Evolutionary conservation across 2,113 vertebrate genomes (phyloP).

Genomic region (Archocentrus centrarchus): DNA sequence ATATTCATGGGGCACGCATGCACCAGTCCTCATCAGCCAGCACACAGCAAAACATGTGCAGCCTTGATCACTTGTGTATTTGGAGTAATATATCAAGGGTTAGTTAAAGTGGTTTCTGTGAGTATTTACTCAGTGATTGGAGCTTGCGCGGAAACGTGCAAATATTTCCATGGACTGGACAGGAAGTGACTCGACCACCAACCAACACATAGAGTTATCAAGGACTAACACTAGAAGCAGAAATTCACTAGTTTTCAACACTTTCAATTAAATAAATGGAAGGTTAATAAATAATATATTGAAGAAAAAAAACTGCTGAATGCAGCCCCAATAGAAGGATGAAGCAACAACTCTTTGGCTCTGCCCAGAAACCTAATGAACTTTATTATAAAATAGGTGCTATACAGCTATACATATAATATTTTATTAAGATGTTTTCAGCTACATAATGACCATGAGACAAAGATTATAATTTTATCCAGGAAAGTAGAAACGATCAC

Average conservation of each 20-base stretch:
- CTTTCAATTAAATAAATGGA: not conserved
- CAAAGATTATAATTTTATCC: not conserved
- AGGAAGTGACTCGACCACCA: conserved; percentile 44
- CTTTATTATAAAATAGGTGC: not conserved
- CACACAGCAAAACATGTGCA: conserved; percentile 7
- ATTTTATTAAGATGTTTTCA: not conserved
- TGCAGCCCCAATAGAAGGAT: not conserved
- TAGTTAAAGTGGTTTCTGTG: conserved; percentile 22
- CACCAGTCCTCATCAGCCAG: not conserved
- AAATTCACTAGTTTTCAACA: not conserved
- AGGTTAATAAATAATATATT: not conserved
- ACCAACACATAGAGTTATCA: not conserved
- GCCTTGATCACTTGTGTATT: conserved; percentile 15
- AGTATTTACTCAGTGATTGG: conserved; percentile 36
- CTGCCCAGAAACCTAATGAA: not conserved
- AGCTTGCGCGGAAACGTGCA: conserved; percentile 35
- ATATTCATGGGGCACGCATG: not conserved
- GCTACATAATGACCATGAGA: not conserved
- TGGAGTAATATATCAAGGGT: conserved; percentile 18
- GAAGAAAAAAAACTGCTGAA: not conserved
- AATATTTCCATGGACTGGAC: conserved; percentile 38
- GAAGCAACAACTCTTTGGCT: not conserved
- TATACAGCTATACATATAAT: not conserved
- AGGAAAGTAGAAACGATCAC: not conserved
- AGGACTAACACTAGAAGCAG: too few species aligned